Conservation (phyloP, 2,888 invertebrate genomes). For the Trachelus stipa region DNA sequence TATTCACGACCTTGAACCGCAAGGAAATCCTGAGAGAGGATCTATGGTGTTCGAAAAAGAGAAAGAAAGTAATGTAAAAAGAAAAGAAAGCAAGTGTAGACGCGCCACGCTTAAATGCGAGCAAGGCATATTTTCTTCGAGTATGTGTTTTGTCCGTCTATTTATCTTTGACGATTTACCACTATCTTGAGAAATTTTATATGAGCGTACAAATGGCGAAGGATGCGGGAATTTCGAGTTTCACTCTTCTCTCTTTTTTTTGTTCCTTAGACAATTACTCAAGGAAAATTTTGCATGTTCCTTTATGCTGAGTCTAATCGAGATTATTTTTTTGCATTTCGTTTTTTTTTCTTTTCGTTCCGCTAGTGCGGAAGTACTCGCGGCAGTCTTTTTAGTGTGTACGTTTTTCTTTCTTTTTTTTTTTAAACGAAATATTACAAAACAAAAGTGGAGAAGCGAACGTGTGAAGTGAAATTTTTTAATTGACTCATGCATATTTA, state of each 20-base stretch:
- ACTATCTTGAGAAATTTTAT: background rate
- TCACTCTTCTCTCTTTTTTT: background rate
- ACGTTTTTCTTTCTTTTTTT: background rate
- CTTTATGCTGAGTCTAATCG: background rate
- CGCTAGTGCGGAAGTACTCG: background rate
- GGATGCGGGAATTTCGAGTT: background rate
- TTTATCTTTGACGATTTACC: background rate
- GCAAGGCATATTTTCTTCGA: background rate
- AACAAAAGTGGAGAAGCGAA: background rate
- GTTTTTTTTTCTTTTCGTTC: background rate
- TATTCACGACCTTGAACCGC: background rate
- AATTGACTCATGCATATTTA: background rate
- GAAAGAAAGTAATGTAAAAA: background rate
- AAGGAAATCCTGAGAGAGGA: background rate
- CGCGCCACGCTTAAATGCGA: background rate
- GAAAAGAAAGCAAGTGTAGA: background rate
- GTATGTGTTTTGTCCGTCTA: background rate
- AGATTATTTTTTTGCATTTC: background rate
- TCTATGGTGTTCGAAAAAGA: background rate
- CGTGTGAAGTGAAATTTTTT: background rate
- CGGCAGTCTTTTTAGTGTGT: background rate
- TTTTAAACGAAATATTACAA: background rate
- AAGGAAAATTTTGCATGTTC: background rate
- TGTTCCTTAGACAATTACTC: background rate
- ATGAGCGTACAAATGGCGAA: background rate